Percentiles rank a stretch among this genome's conserved stretches.
Conservation (phyloP, 2,888 invertebrate genomes). For the Toxonevra muliebris region DNA sequence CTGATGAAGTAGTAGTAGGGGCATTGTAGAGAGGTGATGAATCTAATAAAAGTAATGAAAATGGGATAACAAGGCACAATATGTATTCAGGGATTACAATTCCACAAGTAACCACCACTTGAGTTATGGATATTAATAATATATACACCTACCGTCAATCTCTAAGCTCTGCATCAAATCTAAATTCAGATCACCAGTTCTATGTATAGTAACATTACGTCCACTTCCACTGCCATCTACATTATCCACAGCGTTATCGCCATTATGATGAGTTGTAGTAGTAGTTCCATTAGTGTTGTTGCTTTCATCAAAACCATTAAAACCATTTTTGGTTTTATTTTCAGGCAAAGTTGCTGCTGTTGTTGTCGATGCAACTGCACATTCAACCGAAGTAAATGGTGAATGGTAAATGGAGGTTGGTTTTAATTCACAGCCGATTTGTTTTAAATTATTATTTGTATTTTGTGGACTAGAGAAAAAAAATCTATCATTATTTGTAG, state of each 20-base stretch:
- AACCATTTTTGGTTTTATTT: slow-evolving; percentile 16
- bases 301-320: slow-evolving; percentile 18
- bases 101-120: too few relatives aligned
- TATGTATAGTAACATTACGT: slow-evolving; percentile 39
- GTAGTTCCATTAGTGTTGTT: slow-evolving; percentile 11
- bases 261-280: not conserved
- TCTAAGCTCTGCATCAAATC: slow-evolving; percentile 53
- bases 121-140: not conserved
- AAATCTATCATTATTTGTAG: not conserved
- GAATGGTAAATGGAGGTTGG: slow-evolving; percentile 15
- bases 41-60: not conserved
- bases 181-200: slow-evolving; percentile 38
- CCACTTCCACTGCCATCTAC: slow-evolving; percentile 13
- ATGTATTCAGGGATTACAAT: not conserved
- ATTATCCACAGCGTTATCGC: slow-evolving; percentile 18
- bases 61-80: not conserved
- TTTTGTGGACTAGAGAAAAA: slow-evolving; percentile 27
- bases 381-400: not conserved
- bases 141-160: slow-evolving; percentile 47
- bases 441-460: not conserved
- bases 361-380: not conserved
- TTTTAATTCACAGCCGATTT: slow-evolving; percentile 30
- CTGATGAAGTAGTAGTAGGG: slow-evolving; percentile 9
- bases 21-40: not conserved
- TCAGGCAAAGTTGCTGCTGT: not conserved